These are phyloP conservation scores for Blastomussa wellsi DNA, from an alignment of 92 coral and sea anemone genomes.

Conservation along the genomic window DNA sequence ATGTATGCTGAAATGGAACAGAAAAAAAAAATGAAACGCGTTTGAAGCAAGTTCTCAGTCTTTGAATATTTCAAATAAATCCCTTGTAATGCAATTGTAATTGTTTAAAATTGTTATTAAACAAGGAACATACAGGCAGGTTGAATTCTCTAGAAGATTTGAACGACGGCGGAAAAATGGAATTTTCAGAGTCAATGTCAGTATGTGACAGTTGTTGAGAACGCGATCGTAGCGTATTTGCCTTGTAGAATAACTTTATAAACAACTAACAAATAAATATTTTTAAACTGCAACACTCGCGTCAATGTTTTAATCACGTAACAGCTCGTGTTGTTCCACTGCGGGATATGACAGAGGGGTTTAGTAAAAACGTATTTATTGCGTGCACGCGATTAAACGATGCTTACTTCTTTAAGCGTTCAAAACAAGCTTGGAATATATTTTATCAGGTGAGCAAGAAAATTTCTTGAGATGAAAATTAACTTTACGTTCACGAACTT, in stretches of 20 bases:
- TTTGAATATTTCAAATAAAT: background rate
- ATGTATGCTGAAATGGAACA: background rate
- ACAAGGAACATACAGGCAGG: background rate
- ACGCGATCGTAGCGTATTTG: background rate
- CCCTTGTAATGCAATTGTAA: background rate
- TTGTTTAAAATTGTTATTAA: background rate
- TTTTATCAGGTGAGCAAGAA: slow-evolving; percentile 6
- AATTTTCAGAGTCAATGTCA: background rate
- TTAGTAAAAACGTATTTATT: background rate
- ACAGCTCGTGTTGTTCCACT: background rate
- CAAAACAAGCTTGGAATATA: background rate
- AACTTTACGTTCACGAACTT: background rate
- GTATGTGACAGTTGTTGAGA: background rate
- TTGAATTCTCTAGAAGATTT: background rate
- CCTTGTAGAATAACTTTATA: background rate
- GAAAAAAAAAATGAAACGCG: background rate
- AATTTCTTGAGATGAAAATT: background rate
- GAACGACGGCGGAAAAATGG: background rate
- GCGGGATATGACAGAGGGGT: background rate
- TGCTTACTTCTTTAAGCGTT: background rate
- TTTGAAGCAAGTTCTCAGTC: background rate
- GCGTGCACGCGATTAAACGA: background rate
- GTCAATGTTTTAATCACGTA: background rate
- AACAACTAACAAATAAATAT: background rate
- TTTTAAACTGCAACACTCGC: background rate